phyloP scores from a whole-genome alignment of 2,113 vertebrate species.

The Neotragus moschatus region DNA sequence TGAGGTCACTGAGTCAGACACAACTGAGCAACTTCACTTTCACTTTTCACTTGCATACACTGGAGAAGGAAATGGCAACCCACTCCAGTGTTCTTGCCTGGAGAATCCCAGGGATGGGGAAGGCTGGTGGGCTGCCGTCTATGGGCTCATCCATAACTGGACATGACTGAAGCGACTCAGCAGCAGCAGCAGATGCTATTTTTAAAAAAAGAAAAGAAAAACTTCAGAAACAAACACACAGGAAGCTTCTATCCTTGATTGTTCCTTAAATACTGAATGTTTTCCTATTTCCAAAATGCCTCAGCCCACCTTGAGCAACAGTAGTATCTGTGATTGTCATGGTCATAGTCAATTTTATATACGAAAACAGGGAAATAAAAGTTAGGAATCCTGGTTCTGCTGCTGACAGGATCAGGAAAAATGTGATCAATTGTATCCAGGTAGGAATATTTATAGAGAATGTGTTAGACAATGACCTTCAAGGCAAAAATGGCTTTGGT shows the following conservation, averaged over 20 bases:
- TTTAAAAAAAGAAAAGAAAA: neutral
- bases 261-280: neutral
- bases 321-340: neutral
- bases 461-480: neutral
- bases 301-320: neutral
- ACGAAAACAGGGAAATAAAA: neutral
- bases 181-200: neutral
- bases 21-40: no score
- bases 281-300: neutral
- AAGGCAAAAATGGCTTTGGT: neutral
- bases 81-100: no score
- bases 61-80: no score
- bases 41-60: no score
- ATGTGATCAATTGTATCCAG: neutral
- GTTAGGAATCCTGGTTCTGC: neutral
- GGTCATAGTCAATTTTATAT: neutral
- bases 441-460: neutral
- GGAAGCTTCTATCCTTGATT: neutral
- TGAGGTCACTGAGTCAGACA: no score
- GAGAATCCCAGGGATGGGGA: no score
- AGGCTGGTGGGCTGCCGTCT: no score
- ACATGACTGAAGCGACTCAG: no score
- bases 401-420: neutral
- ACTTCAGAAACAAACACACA: neutral
- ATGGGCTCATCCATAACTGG: no score